phyloP scores from a whole-genome alignment of 2,797 vertebrate genomes.

The Phoebastria nigripes region DNA sequence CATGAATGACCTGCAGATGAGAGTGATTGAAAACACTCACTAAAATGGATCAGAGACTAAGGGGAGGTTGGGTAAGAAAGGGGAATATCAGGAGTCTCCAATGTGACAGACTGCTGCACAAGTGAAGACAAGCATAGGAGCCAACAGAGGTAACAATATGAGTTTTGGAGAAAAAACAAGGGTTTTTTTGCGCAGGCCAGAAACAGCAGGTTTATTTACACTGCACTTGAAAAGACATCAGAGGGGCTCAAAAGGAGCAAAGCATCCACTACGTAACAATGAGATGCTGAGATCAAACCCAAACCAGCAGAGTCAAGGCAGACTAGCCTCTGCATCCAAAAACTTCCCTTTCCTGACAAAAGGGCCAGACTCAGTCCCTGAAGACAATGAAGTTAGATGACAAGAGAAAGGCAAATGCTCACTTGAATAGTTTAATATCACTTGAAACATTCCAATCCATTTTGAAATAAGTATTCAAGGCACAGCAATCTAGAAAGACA shows the following conservation, averaged over 20 bases:
- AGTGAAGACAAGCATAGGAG: not conserved
- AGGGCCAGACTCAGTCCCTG: not conserved
- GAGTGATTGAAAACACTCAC: not conserved
- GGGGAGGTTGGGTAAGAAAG: not conserved
- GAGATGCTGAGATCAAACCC: not conserved
- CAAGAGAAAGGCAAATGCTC: not conserved
- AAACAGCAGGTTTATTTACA: not conserved
- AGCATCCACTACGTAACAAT: not conserved
- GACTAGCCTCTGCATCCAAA: not conserved
- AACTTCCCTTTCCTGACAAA: not conserved
- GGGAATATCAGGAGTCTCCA: not conserved
- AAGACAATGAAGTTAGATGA: not conserved
- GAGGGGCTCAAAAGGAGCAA: not conserved
- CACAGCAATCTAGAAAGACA: not conserved
- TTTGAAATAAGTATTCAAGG: not conserved
- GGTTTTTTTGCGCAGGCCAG: not conserved
- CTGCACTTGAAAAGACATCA: not conserved
- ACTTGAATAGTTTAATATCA: not conserved
- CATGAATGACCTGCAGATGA: slow-evolving; percentile 3
- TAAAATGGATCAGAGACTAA: not conserved
- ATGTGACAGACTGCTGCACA: not conserved
- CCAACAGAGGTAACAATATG: not conserved
- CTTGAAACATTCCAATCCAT: not conserved
- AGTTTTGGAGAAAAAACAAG: not conserved
- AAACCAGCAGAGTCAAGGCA: not conserved